Evolutionary conservation across 2,797 vertebrate genomes (phyloP).

Genomic region (Rachycentron canadum): DNA sequence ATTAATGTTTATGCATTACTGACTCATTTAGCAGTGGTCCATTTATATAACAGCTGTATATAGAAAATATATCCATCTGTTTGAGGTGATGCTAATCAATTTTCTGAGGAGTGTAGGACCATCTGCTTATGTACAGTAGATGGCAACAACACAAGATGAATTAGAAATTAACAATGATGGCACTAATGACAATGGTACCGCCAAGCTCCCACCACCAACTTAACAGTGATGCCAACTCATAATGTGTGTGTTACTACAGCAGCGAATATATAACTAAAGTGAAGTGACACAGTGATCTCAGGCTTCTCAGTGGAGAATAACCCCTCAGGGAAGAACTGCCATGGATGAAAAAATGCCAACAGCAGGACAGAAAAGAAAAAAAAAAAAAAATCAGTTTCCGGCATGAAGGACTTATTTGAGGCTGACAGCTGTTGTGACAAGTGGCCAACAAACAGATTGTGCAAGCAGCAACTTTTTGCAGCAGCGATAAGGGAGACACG

Average conservation of each 20-base stretch:
- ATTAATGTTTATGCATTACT: background rate
- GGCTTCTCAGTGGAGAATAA: slow-evolving; percentile 40
- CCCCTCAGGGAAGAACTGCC: slow-evolving; percentile 31
- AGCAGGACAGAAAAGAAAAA: slow-evolving; percentile 24
- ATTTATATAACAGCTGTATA: background rate
- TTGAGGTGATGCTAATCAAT: slow-evolving; percentile 11
- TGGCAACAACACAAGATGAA: slow-evolving; percentile 1
- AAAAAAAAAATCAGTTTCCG: slow-evolving; percentile 20
- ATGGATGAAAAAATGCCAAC: slow-evolving; percentile 35
- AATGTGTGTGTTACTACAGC: slow-evolving; percentile 32
- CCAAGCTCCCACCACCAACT: slow-evolving; percentile 3
- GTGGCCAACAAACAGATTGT: slow-evolving; percentile 27
- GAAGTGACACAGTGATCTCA: slow-evolving; percentile 51
- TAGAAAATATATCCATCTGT: background rate
- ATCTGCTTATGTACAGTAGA: slow-evolving; percentile 11
- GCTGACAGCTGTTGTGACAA: slow-evolving; percentile 33
- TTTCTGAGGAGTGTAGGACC: background rate
- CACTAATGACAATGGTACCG: background rate
- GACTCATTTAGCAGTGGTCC: background rate
- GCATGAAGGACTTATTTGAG: slow-evolving; percentile 25
- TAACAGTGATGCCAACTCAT: slow-evolving; percentile 30
- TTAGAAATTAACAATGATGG: slow-evolving; percentile 5
- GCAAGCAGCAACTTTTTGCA: slow-evolving; percentile 3
- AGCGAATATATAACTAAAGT: slow-evolving; percentile 45
- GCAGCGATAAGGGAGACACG: background rate